Conservation (phyloP, 2,113 vertebrate species). For the Paedocypris sp. region DNA sequence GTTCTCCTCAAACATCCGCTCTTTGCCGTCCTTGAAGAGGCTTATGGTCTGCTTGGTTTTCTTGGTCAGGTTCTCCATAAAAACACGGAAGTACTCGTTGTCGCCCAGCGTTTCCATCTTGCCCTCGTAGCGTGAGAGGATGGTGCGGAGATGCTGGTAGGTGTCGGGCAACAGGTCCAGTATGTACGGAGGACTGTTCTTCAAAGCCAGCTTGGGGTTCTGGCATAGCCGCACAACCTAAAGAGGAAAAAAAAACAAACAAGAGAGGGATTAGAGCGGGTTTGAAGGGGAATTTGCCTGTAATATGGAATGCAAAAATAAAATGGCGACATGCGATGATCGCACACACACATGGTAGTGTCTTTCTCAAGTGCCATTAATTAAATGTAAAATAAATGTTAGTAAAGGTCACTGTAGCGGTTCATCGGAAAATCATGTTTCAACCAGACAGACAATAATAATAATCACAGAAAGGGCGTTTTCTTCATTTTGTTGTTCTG, state of each 20-base stretch:
- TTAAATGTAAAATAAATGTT: no score
- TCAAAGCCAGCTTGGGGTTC: conserved; percentile 90
- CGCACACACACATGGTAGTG: no score
- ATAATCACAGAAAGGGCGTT: no score
- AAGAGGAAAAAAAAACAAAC: neutral
- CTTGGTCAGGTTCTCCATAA: conserved; percentile 97
- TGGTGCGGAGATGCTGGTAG: conserved; percentile 91
- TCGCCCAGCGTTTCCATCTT: conserved; percentile 97
- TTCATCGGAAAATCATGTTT: no score
- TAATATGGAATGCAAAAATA: no score
- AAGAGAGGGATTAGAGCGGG: neutral
- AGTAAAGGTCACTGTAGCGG: no score
- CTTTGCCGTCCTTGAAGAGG: conserved; percentile 96
- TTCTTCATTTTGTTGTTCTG: no score
- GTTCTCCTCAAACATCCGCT: conserved; percentile 97
- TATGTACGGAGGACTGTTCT: conserved; percentile 98
- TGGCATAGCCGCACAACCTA: conserved; percentile 96
- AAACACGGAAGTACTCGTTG: conserved; percentile 94
- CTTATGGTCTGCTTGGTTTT: conserved; percentile 98
- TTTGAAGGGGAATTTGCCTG: no score
- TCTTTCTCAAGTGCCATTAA: no score
- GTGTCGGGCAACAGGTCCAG: conserved; percentile 93
- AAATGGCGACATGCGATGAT: no score
- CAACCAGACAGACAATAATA: no score
- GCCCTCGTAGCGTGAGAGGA: conserved; percentile 90